Base-by-base conservation (phyloP, 2,888 invertebrate genomes). In the Mesorhabditis sp. region DNA sequence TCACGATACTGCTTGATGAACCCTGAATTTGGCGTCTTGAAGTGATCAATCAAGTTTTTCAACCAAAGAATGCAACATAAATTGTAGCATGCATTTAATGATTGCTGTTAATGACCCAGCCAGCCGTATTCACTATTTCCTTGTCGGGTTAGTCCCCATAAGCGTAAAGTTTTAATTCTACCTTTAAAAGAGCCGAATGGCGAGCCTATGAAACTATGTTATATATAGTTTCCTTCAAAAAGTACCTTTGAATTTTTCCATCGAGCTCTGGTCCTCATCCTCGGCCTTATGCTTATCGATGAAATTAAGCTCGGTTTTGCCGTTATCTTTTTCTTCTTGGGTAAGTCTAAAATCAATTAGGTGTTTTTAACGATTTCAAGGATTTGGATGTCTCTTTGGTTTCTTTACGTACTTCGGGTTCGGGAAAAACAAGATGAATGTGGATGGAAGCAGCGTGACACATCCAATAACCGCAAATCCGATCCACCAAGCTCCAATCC, bases 401-500 rank as follows among this genome's bases (percentile, higher is more conserved):
- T 67, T 73, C 72, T 28, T 74, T 75, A 45, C 72, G 68, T 50
- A 50, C 58, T 50, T 69, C 15, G 69, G 45, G 61, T 73, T 68
- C 4, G 87, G 87, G 72, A 86, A 87, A 61, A 82, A 81, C 44
- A 86, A 86, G 64, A 88, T 75, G 0, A 85, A 75, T 4, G 87
- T 68, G 0, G 86, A 80, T 5, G 83, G 83, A 13, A 80, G 66
- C 2, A 70, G 41, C 6, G 75, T 62, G 13, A 75, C 66, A n/a
- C 65, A 68, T 62, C 75, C 84, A 50, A 84, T 82, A 63, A 84
- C 74, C 6, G 87, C 68, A 76, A 87, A 88, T 7, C 87, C 87
- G 13, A 87, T 75, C 87, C 87, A 88, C 88, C 88, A 88, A 4
- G 87, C 87, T 4, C 87, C 88, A 45, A 88, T 87, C 87, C 87